Evolutionary conservation across 2,113 vertebrate species (phyloP).

Genomic region (Numenius arquata): DNA sequence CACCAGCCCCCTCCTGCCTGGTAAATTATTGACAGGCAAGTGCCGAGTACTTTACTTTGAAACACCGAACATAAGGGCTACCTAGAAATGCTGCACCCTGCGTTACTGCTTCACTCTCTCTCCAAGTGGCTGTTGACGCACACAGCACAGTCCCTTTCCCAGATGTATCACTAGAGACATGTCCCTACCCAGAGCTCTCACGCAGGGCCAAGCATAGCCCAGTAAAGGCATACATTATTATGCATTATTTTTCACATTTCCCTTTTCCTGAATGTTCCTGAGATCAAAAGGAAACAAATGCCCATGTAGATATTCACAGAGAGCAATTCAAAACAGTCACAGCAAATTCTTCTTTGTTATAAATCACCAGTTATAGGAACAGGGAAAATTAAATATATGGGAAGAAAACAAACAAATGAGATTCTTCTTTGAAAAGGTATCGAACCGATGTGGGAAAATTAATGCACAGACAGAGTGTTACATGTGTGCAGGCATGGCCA

Average conservation of each 20-base stretch:
- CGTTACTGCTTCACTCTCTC: background rate
- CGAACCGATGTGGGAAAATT: background rate
- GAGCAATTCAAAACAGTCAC: background rate
- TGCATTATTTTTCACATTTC: background rate
- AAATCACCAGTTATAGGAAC: background rate
- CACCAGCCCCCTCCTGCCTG: background rate
- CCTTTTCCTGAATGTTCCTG: background rate
- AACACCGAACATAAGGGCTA: background rate
- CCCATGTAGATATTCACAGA: background rate
- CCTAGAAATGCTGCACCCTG: background rate
- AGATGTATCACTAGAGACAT: background rate
- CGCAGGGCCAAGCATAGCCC: background rate
- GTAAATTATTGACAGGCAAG: background rate
- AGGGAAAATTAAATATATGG: background rate
- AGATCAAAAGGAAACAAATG: background rate
- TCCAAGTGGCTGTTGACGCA: background rate
- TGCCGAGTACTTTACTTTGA: background rate
- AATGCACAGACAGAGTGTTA: background rate
- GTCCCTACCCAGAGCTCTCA: background rate
- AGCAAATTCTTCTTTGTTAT: background rate
- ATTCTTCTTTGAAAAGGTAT: background rate
- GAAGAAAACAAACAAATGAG: background rate
- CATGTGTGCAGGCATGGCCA: background rate
- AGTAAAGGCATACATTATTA: background rate
- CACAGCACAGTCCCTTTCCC: background rate